phyloP scores from a whole-genome alignment of 2,888 invertebrate genomes.

The Nudaria mundana region DNA sequence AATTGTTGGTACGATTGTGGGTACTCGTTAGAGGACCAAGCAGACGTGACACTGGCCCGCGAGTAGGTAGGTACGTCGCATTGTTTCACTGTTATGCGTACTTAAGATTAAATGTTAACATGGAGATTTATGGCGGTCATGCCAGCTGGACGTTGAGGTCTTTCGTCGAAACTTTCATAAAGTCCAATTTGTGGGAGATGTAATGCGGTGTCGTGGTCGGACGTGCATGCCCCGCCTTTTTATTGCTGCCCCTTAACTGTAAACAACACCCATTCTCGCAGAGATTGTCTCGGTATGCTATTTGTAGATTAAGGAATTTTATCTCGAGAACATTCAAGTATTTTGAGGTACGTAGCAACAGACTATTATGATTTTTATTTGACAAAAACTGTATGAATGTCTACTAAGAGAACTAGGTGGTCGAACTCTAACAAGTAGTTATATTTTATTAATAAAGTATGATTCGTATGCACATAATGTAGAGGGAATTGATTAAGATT shows the following conservation, averaged over 20 bases:
- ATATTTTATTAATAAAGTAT: too few relatives aligned
- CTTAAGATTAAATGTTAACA: constrained; percentile 73
- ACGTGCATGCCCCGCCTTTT: constrained; percentile 76
- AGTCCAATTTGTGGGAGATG: constrained; percentile 73
- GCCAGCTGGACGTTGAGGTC: constrained; percentile 59
- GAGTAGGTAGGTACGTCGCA: constrained; percentile 71
- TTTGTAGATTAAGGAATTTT: constrained; percentile 50
- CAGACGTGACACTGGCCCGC: constrained; percentile 61
- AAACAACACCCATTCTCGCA: constrained; percentile 73
- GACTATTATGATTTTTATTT: too few relatives aligned
- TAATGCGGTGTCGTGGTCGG: constrained; percentile 69
- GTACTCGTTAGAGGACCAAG: constrained; percentile 67
- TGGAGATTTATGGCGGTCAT: constrained; percentile 71
- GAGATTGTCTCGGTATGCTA: constrained; percentile 52
- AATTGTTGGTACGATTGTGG: constrained; percentile 73
- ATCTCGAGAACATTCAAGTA: constrained; percentile 46
- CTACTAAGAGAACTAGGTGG: constrained; percentile 7
- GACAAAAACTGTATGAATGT: too few relatives aligned
- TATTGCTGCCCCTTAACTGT: constrained; percentile 78
- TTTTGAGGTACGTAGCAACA: too few relatives aligned
- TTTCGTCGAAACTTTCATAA: constrained; percentile 75
- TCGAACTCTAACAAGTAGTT: too few relatives aligned
- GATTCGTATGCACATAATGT: too few relatives aligned
- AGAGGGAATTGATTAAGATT: constrained; percentile 33
- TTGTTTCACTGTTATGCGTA: constrained; percentile 74